Base-by-base conservation (phyloP, 2,888 invertebrate genomes). In the Blastobasis adustella region DNA sequence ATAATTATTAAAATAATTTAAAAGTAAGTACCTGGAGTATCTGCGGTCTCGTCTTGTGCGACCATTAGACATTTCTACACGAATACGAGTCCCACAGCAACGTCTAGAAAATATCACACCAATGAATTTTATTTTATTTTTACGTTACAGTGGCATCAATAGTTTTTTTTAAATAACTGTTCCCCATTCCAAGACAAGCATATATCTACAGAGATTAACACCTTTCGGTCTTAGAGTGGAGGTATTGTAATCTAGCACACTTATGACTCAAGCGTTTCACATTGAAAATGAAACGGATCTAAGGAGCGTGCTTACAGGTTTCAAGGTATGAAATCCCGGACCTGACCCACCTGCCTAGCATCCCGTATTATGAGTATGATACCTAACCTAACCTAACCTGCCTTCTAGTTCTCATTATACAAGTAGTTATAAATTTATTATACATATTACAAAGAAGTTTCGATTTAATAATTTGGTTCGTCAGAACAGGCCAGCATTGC, bases 11-110 rank as follows among this genome's bases (percentile, higher is more conserved):
- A 37, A 53, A 53, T 44, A 54, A 54, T 52, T 43, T 47, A 45
- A 53, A 50, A 54, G 46, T 43, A 49, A 54, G 59, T 66, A 75
- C 70, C 69, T 71, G 37, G 71, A 72, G 58, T 80, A 83, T 58
- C 91, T 91, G 53, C 92, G 93, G 52, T 93, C 94, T 62, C 92
- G 91, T 49, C 95, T 90, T 49, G 94, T 95, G 63, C 95, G 91
- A 0, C 96, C 96, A 58, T 94, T 96, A 0, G 96, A 96, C 97
- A 97, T 97, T 87, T 97, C 97, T 10, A 97, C 96, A 56, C 96
- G 92, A 50, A 97, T 95, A 69, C 96, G 92, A 38, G 95, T 94
- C 7, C 97, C 96, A 83, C 96, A 96, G 83, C 95, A 94, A 49
- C 96, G 93, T 55, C 96, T 96, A 69, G 10, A 57, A 53, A 52